Conservation (phyloP, 2,888 invertebrate genomes). For the Encarsia formosa region DNA sequence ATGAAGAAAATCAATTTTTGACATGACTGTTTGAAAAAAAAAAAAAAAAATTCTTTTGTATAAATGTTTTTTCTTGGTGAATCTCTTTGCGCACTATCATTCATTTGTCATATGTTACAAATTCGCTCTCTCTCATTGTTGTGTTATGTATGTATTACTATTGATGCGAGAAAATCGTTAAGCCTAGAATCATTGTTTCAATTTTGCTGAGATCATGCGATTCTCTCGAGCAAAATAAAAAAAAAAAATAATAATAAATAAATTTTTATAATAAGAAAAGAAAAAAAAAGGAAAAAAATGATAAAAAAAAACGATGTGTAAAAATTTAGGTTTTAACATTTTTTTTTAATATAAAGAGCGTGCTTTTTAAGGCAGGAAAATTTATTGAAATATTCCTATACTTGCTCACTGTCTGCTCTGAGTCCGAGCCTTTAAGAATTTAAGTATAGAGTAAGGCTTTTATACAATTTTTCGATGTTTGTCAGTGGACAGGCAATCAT, state of each 20-base stretch:
- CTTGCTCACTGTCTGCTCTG: constrained; percentile 7
- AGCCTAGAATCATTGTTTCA: too few species aligned
- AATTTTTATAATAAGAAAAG: constrained; percentile 11
- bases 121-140: constrained; percentile 21
- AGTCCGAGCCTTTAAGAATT: constrained; percentile 20
- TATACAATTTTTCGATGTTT: constrained; percentile 34
- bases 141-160: constrained; percentile 12
- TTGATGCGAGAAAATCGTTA: constrained; percentile 15
- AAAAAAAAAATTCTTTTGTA: constrained; percentile 40
- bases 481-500: constrained; percentile 38
- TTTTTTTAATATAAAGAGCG: constrained; percentile 3
- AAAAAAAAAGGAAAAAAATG: constrained; percentile 4
- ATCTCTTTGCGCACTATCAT: constrained; percentile 31
- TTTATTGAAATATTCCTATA: constrained; percentile 16
- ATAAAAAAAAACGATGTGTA: constrained; percentile 1
- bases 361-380: constrained; percentile 4
- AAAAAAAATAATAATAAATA: too few species aligned
- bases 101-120: constrained; percentile 27
- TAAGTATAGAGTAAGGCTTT: constrained; percentile 17
- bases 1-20: not conserved
- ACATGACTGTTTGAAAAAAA: constrained; percentile 5
- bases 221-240: too few species aligned
- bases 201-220: too few species aligned
- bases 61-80: constrained; percentile 35
- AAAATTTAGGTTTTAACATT: constrained; percentile 8